Percentiles rank a stretch among this genome's conserved stretches.
Conservation (phyloP, 1,140 invertebrate genomes). For the Diachasmimorpha longicaudata region DNA sequence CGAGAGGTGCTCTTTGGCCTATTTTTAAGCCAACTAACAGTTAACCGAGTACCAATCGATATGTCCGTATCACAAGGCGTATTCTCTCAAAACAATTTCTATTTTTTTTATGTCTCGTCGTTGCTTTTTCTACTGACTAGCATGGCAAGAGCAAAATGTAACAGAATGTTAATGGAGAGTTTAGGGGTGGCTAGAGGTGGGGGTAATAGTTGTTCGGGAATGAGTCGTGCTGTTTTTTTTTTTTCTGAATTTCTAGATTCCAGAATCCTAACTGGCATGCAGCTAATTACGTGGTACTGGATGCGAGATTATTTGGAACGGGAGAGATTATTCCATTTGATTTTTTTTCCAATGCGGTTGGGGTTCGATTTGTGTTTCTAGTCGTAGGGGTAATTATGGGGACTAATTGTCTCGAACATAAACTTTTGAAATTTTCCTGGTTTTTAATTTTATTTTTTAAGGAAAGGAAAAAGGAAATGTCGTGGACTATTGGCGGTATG, state of each 20-base stretch:
- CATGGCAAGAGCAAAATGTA: neutral
- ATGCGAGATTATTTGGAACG: neutral
- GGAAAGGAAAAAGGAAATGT: too few species aligned
- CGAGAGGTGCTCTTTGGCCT: conserved; percentile 37
- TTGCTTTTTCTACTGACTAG: neutral
- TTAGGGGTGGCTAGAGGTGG: too few species aligned
- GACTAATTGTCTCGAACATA: too few species aligned
- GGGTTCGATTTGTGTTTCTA: neutral
- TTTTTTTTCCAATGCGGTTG: neutral
- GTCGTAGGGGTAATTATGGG: too few species aligned
- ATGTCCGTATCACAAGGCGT: conserved; percentile 23
- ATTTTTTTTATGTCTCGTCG: neutral
- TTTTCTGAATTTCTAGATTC: neutral
- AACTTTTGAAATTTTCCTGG: too few species aligned
- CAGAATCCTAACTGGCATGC: neutral
- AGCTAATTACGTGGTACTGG: neutral
- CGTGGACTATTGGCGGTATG: too few species aligned
- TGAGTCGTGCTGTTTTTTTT: too few species aligned
- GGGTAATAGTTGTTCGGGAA: too few species aligned
- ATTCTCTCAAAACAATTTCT: conserved; percentile 10
- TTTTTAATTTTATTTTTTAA: too few species aligned
- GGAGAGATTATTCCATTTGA: neutral
- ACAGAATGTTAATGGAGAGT: neutral
- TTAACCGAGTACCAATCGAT: conserved; percentile 50
- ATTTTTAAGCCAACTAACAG: conserved; percentile 49